phyloP scores from a whole-genome alignment of 2,888 invertebrate species.

The Pimpla rufipes region DNA sequence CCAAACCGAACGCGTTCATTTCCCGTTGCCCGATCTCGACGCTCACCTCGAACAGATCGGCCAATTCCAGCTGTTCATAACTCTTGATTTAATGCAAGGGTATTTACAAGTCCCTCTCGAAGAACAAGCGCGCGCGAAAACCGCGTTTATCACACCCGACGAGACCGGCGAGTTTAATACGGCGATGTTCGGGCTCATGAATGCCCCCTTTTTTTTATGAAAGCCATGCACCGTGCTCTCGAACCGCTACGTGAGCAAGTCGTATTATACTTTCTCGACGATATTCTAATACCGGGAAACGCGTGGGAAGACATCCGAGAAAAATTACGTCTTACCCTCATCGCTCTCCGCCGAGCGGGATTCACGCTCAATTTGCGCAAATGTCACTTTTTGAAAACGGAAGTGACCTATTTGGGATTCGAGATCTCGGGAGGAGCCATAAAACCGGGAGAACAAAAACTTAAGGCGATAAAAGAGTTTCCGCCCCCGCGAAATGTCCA shows the following conservation, averaged over 20 bases:
- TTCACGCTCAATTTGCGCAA: constrained; percentile 77
- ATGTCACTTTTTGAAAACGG: constrained; percentile 72
- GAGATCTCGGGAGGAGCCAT: constrained; percentile 46
- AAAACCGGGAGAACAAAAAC: constrained; percentile 68
- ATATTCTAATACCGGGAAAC: constrained; percentile 18
- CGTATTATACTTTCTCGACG: constrained; percentile 15
- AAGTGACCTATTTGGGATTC: constrained; percentile 77
- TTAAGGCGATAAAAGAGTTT: constrained; percentile 64
- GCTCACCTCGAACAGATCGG: constrained; percentile 40
- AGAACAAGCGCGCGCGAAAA: constrained; percentile 47
- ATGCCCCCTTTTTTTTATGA: constrained; percentile 71
- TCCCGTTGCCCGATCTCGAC: constrained; percentile 53
- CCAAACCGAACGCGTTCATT: constrained; percentile 53
- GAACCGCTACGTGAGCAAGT: constrained; percentile 23
- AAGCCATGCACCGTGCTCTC: constrained; percentile 46
- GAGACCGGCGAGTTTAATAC: constrained; percentile 71
- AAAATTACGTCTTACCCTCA: background rate
- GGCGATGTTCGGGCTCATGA: constrained; percentile 75
- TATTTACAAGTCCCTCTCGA: constrained; percentile 50
- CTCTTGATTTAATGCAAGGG: constrained; percentile 45
- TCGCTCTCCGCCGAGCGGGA: constrained; percentile 65
- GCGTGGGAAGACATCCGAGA: background rate
- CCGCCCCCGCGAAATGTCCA: constrained; percentile 39
- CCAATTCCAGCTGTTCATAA: constrained; percentile 19
- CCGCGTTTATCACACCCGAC: constrained; percentile 67